Percentiles rank a stretch among this genome's conserved stretches.
phyloP scores from a whole-genome alignment of 2,888 invertebrate genomes.

The Megalurothrips usitatus region DNA sequence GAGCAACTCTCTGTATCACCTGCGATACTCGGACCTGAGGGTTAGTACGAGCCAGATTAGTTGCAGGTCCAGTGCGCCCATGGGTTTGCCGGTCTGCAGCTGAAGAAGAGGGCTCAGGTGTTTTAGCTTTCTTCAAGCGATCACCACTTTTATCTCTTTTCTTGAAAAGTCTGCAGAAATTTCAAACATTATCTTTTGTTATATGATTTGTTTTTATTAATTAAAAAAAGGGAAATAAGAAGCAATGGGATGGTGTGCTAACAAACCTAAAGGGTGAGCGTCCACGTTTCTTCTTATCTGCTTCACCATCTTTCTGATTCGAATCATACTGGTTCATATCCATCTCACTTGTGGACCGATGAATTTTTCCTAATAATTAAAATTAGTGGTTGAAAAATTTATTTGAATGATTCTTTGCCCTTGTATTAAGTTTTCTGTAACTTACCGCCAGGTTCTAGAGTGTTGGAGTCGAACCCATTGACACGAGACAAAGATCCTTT shows the following conservation, averaged over 20 bases:
- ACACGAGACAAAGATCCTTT: conserved; percentile 66
- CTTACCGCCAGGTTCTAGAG: conserved; percentile 39
- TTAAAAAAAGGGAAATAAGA: no score
- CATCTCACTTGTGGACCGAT: conserved; percentile 69
- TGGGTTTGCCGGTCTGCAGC: conserved; percentile 40
- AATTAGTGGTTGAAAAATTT: not conserved
- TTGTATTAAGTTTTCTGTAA: not conserved
- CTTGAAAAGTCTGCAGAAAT: conserved; percentile 50
- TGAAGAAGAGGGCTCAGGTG: conserved; percentile 59
- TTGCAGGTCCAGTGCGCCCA: conserved; percentile 39
- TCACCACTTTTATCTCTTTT: conserved; percentile 68
- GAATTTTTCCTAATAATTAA: conserved; percentile 50
- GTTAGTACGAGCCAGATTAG: conserved; percentile 30
- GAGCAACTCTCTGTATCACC: conserved; percentile 33
- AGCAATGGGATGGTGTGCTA: no score
- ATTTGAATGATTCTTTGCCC: not conserved
- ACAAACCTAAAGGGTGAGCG: conserved; percentile 82
- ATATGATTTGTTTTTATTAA: no score
- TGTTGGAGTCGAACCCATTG: conserved; percentile 37
- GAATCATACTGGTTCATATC: conserved; percentile 69
- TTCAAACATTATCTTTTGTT: conserved; percentile 1
- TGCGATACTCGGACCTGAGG: conserved; percentile 35
- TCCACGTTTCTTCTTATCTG: conserved; percentile 73
- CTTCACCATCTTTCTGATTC: conserved; percentile 54
- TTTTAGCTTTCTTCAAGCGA: conserved; percentile 63